phyloP scores from a whole-genome alignment of 2,113 vertebrate species.

The Taxidea taxus region DNA sequence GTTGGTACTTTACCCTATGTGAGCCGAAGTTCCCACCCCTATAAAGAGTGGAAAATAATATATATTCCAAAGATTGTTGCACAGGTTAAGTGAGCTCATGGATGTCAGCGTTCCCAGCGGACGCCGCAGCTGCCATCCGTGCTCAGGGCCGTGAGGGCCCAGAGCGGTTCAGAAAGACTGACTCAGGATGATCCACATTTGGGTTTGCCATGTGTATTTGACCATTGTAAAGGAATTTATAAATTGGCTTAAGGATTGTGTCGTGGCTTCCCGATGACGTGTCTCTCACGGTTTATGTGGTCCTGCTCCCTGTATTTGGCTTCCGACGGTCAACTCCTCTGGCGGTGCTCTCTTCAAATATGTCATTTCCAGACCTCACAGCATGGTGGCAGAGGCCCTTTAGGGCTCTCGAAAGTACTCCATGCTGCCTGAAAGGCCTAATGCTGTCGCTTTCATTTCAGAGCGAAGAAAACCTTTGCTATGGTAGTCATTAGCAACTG shows the following conservation, averaged over 20 bases:
- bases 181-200: too few relatives aligned
- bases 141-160: background rate
- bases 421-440: background rate
- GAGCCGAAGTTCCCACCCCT: background rate
- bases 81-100: background rate
- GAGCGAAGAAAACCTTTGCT: background rate
- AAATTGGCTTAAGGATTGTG: background rate
- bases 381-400: accelerated
- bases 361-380: background rate
- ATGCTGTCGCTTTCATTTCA: background rate
- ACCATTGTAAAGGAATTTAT: background rate
- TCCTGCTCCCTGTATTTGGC: accelerated
- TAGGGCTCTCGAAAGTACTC: background rate
- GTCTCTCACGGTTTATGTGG: background rate
- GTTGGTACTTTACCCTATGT: too few relatives aligned
- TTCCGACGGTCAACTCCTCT: accelerated
- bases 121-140: too few relatives aligned
- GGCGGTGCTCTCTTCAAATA: background rate
- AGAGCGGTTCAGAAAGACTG: background rate
- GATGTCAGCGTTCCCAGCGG: too few relatives aligned
- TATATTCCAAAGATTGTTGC: background rate
- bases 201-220: background rate
- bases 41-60: background rate
- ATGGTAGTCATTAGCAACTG: background rate
- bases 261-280: background rate